Evolutionary conservation across 2,797 vertebrate species (phyloP).

Genomic region (Avahi laniger): DNA sequence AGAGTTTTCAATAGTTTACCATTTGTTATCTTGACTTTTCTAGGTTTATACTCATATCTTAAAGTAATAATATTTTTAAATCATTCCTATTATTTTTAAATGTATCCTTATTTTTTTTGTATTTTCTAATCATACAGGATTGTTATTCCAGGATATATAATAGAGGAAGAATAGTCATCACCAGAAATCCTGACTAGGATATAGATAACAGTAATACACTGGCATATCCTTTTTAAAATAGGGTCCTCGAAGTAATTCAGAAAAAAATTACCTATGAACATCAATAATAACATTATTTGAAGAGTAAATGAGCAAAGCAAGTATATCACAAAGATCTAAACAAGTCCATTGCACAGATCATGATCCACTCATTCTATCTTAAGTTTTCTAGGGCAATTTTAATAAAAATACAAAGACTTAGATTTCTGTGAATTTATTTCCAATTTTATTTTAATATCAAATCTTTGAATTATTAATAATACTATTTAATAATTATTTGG

Average conservation of each 20-base stretch:
- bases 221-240: background rate
- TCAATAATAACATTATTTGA: background rate
- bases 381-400: background rate
- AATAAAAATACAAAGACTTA: background rate
- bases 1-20: background rate
- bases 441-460: background rate
- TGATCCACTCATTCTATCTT: background rate
- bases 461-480: background rate
- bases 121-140: background rate
- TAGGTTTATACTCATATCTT: background rate
- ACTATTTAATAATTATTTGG: background rate
- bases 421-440: background rate
- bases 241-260: background rate
- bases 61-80: background rate
- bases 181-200: background rate
- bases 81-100: background rate
- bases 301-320: background rate
- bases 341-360: background rate
- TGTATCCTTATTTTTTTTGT: background rate
- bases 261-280: background rate
- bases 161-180: background rate
- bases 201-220: background rate
- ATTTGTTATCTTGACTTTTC: background rate
- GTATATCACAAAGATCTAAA: background rate
- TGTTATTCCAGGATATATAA: background rate